phyloP scores from a whole-genome alignment of 1,140 invertebrate genomes.

The Trigoniulus corallinus region DNA sequence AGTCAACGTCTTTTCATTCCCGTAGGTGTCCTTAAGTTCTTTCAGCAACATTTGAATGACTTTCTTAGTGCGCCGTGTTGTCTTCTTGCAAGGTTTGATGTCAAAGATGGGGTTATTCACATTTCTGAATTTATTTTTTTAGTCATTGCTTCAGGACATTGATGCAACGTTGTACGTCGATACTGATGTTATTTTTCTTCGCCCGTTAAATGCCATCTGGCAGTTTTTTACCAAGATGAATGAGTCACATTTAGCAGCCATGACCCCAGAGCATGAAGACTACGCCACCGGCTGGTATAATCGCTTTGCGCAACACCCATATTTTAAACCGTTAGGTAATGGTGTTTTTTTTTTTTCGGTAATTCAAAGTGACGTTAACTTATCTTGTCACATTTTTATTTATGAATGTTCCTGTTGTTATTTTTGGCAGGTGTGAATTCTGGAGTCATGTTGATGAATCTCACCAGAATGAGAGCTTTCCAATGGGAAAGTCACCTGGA shows the following conservation, averaged over 20 bases:
- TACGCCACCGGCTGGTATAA: constrained; percentile 88
- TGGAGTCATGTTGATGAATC: constrained; percentile 93
- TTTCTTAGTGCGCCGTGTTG: too few relatives aligned
- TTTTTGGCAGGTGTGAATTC: constrained; percentile 78
- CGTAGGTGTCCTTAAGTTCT: constrained; percentile 36
- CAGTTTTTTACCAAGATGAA: constrained; percentile 67
- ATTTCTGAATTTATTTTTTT: too few relatives aligned
- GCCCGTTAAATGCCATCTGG: constrained; percentile 67
- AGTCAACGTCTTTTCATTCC: constrained; percentile 80
- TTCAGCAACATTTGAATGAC: constrained; percentile 8
- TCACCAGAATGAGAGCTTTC: constrained; percentile 73
- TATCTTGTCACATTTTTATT: neutral
- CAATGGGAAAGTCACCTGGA: constrained; percentile 67
- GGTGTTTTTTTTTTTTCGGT: neutral
- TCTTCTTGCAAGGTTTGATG: too few relatives aligned
- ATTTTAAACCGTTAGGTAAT: constrained; percentile 64
- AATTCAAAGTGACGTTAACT: neutral
- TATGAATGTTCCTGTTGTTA: constrained; percentile 5
- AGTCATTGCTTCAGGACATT: constrained; percentile 57
- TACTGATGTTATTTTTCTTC: constrained; percentile 75
- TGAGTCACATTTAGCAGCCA: constrained; percentile 62
- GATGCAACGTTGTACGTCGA: constrained; percentile 86
- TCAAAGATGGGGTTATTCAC: too few relatives aligned
- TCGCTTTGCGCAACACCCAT: constrained; percentile 84
- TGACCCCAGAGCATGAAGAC: constrained; percentile 80